Base-by-base conservation (phyloP, 1,140 invertebrate genomes). In the Mesaphorura yosii region DNA sequence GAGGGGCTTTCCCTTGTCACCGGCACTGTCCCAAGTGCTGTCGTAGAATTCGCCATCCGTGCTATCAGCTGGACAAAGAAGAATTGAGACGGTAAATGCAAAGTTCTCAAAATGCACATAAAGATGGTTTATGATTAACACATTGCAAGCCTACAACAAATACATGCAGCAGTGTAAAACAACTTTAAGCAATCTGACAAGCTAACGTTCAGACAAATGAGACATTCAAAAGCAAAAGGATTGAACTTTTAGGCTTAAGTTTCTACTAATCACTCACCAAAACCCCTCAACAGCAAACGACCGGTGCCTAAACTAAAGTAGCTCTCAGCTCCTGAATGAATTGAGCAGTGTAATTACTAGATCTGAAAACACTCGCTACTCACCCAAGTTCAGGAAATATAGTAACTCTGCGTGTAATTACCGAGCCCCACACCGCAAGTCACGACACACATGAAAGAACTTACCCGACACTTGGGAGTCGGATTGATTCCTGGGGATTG, bases 401-500 rank as follows among this genome's bases (percentile, higher is more conserved):
- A 34, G n/a, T 10, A 34, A 34, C 10, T n/a, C 10, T 10, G 31
- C n/a, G n/a, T 34, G n/a, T 34, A n/a, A 34, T 10, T 34, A 10
- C 31, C n/a, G n/a, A 34, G n/a, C 10, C n/a, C n/a, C 31, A 34
- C 31, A 34, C n/a, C n/a, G 31, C n/a, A 10, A 34, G 10, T 27
- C 20, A n/a, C 26, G 15, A 29, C 22, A 27, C 26, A 19, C 27
- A 48, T 48, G 5, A 49, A 28, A 28, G 44, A 4, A 41, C 12
- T 15, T 25, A 25, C n/a, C 28, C 47, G 44, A 67, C 79, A 78
- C 77, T 73, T 79, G 76, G 38, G 78, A 80, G 67, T 78, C 78
- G 31, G 78, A 78, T 44, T 73, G 71, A 67, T 78, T 78, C 31
- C 70, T 69, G 39, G 70, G 70, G 19, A 79, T 48, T 14, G 66